Percentiles rank a stretch among this genome's conserved stretches.
These are phyloP conservation scores for Lepus europaeus DNA, from an alignment of 2,113 vertebrate species.

Conservation along the genomic window DNA sequence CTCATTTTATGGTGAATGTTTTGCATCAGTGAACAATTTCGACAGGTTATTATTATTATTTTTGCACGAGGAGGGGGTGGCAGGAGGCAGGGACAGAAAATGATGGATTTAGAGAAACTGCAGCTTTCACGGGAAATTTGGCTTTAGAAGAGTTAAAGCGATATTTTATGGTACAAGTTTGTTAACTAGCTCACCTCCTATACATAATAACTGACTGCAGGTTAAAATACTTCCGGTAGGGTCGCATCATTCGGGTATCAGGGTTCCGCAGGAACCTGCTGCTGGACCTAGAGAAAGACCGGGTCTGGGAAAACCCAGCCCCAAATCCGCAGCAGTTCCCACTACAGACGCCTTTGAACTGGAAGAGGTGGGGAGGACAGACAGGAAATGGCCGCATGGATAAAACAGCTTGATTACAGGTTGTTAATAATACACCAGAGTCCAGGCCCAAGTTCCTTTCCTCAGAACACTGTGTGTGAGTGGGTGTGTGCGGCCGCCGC, in stretches of 20 bases:
- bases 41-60: constrained; percentile 49
- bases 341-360: constrained; percentile 87
- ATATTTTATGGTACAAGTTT: constrained; percentile 87
- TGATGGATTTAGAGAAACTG: constrained; percentile 85
- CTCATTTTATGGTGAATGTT: constrained; percentile 76
- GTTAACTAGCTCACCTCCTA: constrained; percentile 84
- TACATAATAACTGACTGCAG: constrained; percentile 80
- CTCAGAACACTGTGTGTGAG: constrained; percentile 81
- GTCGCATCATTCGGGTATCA: constrained; percentile 73
- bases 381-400: constrained; percentile 87
- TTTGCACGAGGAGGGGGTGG: too few species aligned
- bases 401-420: constrained; percentile 89
- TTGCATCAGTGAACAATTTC: constrained; percentile 79
- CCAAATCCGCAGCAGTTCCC: constrained; percentile 80
- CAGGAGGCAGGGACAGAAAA: constrained; percentile 69
- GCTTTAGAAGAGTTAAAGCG: constrained; percentile 88
- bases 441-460: constrained; percentile 86
- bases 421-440: constrained; percentile 85
- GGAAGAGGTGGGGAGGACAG: constrained; percentile 68
- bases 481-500: not conserved
- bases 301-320: constrained; percentile 72
- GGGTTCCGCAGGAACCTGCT: constrained; percentile 73
- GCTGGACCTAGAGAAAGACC: constrained; percentile 67
- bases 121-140: constrained; percentile 85
- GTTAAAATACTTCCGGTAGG: constrained; percentile 76